Conservation (phyloP, 1,140 invertebrate genomes). For the Adoxophyes honmai region DNA sequence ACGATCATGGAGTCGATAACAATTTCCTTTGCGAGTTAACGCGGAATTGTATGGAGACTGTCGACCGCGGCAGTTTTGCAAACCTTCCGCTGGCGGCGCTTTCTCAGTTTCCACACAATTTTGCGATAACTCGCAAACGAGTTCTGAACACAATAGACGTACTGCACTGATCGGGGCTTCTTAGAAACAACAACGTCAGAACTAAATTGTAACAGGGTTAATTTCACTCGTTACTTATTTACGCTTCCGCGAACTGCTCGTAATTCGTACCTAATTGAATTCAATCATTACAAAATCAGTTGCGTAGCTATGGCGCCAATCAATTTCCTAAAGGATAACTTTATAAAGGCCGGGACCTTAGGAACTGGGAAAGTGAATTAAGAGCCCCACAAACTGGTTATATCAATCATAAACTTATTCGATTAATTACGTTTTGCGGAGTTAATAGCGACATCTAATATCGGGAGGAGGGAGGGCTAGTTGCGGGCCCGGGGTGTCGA, state of each 20-base stretch:
- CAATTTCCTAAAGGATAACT: constrained; percentile 71
- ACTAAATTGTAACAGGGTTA: constrained; percentile 15
- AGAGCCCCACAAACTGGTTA: constrained; percentile 75
- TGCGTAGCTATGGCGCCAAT: constrained; percentile 54
- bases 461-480: constrained; percentile 48
- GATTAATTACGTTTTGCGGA: constrained; percentile 77
- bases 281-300: constrained; percentile 55
- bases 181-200: constrained; percentile 5
- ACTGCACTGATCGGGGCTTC: neutral
- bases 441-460: constrained; percentile 77
- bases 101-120: no score
- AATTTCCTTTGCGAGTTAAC: no score
- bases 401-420: constrained; percentile 78
- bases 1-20: no score
- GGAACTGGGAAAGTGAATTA: constrained; percentile 76
- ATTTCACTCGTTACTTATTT: constrained; percentile 33
- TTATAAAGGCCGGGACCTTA: constrained; percentile 61
- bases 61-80: no score
- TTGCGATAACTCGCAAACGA: no score
- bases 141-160: no score
- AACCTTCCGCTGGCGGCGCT: no score
- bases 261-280: constrained; percentile 41
- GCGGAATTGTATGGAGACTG: no score
- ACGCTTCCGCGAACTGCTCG: constrained; percentile 38
- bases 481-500: constrained; percentile 25